Percentiles rank a stretch among this genome's conserved stretches.
These are phyloP conservation scores for Sterrhoptilus dennistouni DNA, from an alignment of 2,113 vertebrate genomes.

Conservation along the genomic window DNA sequence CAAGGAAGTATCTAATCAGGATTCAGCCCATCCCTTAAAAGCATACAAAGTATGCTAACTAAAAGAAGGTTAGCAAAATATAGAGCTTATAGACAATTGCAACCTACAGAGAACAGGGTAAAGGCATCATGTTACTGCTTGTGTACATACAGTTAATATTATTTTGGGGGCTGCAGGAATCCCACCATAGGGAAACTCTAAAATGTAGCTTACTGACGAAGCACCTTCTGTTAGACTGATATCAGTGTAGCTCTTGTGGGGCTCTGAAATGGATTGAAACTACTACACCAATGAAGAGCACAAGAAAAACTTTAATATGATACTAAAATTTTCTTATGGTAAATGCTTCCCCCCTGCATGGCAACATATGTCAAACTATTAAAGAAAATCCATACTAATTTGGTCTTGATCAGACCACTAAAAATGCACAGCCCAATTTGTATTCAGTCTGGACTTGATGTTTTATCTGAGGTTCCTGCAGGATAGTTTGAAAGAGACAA, in stretches of 20 bases:
- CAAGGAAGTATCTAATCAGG: background rate
- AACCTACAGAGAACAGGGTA: background rate
- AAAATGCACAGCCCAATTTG: background rate
- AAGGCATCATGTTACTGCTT: background rate
- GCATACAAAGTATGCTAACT: background rate
- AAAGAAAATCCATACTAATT: background rate
- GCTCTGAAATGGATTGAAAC: background rate
- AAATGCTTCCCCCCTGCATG: background rate
- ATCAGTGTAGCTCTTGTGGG: background rate
- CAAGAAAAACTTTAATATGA: background rate
- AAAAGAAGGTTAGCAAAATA: background rate
- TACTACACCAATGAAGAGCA: background rate
- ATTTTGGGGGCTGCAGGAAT: background rate
- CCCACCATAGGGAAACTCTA: background rate
- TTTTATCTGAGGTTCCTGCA: background rate
- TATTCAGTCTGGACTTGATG: background rate
- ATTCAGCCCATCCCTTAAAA: background rate
- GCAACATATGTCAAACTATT: background rate
- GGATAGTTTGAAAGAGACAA: background rate
- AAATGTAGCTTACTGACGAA: background rate
- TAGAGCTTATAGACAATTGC: background rate
- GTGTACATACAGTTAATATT: background rate
- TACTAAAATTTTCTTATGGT: background rate
- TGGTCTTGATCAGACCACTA: background rate
- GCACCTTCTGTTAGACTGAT: background rate